These are phyloP conservation scores for Nipponia nippon DNA, from an alignment of 2,113 vertebrate species.

Conservation along the genomic window DNA sequence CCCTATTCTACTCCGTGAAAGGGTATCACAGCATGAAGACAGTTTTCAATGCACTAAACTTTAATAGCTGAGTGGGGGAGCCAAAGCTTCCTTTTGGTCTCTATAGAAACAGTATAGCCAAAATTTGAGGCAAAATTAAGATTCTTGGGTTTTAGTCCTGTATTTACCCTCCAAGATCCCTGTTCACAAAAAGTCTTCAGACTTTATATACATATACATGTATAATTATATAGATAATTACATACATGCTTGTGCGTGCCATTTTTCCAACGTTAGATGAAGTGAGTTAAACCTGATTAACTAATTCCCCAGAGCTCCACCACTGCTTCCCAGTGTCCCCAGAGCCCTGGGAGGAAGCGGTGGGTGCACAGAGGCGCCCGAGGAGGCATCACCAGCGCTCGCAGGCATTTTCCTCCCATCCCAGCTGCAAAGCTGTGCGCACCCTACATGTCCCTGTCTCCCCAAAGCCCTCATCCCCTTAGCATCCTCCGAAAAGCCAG, in stretches of 20 bases:
- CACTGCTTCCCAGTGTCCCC: not conserved
- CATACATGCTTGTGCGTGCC: not conserved
- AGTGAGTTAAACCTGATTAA: slow-evolving; percentile 52
- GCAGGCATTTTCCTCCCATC: not conserved
- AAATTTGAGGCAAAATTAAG: slow-evolving; percentile 94
- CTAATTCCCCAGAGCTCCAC: slow-evolving; percentile 42
- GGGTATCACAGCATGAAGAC: slow-evolving; percentile 96
- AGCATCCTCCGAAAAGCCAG: not conserved
- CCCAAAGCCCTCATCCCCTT: not conserved
- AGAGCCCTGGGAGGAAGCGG: not conserved
- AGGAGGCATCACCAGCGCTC: not conserved
- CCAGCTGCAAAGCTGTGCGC: not conserved
- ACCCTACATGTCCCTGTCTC: fast-evolving
- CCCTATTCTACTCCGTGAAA: slow-evolving; percentile 95
- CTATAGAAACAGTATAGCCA: slow-evolving; percentile 95
- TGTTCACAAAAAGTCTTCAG: slow-evolving; percentile 64
- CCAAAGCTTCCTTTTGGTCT: slow-evolving; percentile 88
- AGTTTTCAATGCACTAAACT: slow-evolving; percentile 93
- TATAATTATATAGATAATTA: not conserved
- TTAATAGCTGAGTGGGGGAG: slow-evolving; percentile 95
- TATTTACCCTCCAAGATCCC: slow-evolving; percentile 65
- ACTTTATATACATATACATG: not conserved
- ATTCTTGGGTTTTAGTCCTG: slow-evolving; percentile 83
- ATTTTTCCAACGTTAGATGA: not conserved
- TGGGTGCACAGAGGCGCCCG: not conserved